Evolutionary conservation across 2,797 vertebrate genomes (phyloP).

Genomic region (Adrianichthys oophorus): DNA sequence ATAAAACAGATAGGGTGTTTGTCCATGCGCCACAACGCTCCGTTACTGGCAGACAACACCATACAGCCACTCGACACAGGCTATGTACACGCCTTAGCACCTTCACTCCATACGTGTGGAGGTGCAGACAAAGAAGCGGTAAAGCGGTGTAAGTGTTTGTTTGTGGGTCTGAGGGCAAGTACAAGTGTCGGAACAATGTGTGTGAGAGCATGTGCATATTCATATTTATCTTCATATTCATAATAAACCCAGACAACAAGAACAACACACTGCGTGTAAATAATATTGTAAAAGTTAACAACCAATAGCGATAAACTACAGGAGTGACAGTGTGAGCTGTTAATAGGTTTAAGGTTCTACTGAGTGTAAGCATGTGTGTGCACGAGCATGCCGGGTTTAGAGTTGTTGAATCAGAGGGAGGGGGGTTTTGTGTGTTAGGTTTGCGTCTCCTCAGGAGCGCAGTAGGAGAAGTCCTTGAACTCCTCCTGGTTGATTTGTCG

Average conservation of each 20-base stretch:
- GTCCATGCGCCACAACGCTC: slow-evolving; percentile 72
- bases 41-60: slow-evolving; percentile 71
- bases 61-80: slow-evolving; percentile 73
- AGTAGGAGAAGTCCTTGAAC: slow-evolving; percentile 99
- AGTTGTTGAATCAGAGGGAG: slow-evolving; percentile 15
- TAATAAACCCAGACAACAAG: slow-evolving; percentile 72
- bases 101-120: slow-evolving; percentile 38
- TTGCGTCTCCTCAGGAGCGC: slow-evolving; percentile 89
- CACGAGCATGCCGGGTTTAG: slow-evolving; percentile 24
- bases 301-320: slow-evolving; percentile 72
- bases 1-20: slow-evolving; percentile 71
- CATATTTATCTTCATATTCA: slow-evolving; percentile 60
- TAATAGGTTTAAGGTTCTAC: slow-evolving; percentile 46
- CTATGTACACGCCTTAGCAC: slow-evolving; percentile 70
- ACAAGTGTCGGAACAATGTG: slow-evolving; percentile 12
- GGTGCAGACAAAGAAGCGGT: slow-evolving; percentile 51
- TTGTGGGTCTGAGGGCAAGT: slow-evolving; percentile 22
- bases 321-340: slow-evolving; percentile 39
- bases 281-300: slow-evolving; percentile 68
- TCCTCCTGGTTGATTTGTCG: slow-evolving; percentile 99
- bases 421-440: slow-evolving; percentile 73
- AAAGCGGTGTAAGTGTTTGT: slow-evolving; percentile 18
- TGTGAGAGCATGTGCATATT: slow-evolving; percentile 47
- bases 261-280: slow-evolving; percentile 75
- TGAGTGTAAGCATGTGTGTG: slow-evolving; percentile 32